phyloP scores from a whole-genome alignment of 1,140 invertebrate species.

The Phymastichus coffea region DNA sequence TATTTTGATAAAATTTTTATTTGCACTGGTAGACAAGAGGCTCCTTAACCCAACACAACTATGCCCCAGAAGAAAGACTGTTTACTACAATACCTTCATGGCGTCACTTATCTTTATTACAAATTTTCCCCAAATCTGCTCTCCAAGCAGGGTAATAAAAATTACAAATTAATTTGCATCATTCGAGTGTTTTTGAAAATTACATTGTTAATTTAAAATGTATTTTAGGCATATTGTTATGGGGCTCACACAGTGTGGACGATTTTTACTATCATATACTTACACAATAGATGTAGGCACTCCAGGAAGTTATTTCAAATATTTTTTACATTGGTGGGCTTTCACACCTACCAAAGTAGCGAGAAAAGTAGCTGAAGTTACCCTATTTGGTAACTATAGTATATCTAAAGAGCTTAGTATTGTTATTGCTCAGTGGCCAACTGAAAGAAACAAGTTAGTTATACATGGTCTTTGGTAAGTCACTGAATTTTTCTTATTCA shows the following conservation, averaged over 20 bases:
- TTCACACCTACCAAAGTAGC: conserved; percentile 64
- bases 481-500: conserved; percentile 2
- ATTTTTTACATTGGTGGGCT: conserved; percentile 72
- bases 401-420: conserved; percentile 65
- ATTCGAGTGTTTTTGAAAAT: neutral
- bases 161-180: conserved; percentile 2
- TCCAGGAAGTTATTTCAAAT: conserved; percentile 55
- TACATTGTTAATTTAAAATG: conserved; percentile 1
- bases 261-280: conserved; percentile 87
- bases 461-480: conserved; percentile 67
- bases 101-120: conserved; percentile 47
- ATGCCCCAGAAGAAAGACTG: conserved; percentile 52
- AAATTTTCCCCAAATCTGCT: conserved; percentile 52
- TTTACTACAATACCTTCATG: conserved; percentile 51
- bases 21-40: conserved; percentile 47
- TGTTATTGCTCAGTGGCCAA: conserved; percentile 71
- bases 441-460: conserved; percentile 63
- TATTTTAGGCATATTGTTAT: conserved; percentile 79
- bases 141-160: conserved; percentile 51
- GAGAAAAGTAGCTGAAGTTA: conserved; percentile 67
- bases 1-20: neutral
- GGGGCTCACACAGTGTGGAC: conserved; percentile 89
- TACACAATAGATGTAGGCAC: conserved; percentile 60
- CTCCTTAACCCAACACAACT: conserved; percentile 47
- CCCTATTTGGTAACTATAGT: conserved; percentile 67